phyloP scores from a whole-genome alignment of 2,113 vertebrate species.

The Neodon shergylaensis region DNA sequence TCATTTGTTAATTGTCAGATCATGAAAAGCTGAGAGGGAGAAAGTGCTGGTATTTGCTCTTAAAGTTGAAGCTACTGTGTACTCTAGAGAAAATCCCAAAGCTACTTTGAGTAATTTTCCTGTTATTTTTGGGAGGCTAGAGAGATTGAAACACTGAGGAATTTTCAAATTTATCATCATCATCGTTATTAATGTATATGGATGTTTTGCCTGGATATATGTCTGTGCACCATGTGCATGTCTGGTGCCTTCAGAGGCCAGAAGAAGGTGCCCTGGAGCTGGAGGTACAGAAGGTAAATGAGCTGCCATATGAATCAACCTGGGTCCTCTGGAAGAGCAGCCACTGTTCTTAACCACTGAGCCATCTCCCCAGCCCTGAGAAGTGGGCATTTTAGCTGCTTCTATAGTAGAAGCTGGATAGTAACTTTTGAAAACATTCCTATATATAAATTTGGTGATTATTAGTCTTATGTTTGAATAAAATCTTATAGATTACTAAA shows the following conservation, averaged over 20 bases:
- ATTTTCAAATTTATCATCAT: neutral
- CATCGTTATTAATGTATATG: neutral
- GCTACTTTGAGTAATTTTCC: neutral
- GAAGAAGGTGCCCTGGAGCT: neutral
- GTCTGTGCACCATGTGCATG: neutral
- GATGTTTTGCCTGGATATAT: neutral
- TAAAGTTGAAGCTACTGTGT: neutral
- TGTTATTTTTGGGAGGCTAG: neutral
- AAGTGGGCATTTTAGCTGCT: neutral
- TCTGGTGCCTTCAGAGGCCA: neutral
- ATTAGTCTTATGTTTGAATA: neutral
- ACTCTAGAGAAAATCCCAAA: neutral
- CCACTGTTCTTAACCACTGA: neutral
- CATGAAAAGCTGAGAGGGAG: neutral
- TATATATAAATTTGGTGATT: constrained; percentile 1
- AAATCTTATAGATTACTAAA: constrained; percentile 13
- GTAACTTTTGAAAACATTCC: neutral
- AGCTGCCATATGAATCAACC: neutral
- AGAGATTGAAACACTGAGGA: neutral
- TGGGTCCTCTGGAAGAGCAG: neutral
- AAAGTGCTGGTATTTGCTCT: neutral
- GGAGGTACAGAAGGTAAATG: neutral
- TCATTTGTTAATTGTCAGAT: neutral
- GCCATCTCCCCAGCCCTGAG: no score
- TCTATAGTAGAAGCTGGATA: neutral